These are phyloP conservation scores for Rattus norvegicus DNA, from an alignment of 2,113 vertebrate species.

Conservation along the genomic window DNA sequence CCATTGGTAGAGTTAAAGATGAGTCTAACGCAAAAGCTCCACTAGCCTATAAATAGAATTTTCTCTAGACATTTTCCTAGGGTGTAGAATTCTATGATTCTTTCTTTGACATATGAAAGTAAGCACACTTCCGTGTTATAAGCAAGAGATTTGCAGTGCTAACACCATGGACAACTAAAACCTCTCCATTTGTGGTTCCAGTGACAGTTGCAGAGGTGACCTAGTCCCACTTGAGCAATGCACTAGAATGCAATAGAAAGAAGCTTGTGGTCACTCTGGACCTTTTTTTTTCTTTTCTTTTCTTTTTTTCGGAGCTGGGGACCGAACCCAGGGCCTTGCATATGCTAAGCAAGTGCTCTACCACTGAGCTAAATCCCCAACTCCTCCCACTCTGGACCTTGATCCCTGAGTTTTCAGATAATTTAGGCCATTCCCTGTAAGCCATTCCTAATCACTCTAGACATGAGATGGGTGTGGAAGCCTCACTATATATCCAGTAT, in stretches of 20 bases:
- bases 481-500: background rate
- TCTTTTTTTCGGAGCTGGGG: too few relatives aligned
- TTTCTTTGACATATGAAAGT: background rate
- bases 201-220: background rate
- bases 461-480: background rate
- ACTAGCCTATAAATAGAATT: background rate
- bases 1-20: background rate
- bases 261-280: background rate
- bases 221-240: background rate
- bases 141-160: background rate
- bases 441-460: background rate
- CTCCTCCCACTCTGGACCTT: too few relatives aligned
- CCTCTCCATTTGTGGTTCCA: background rate
- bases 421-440: background rate
- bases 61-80: background rate
- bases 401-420: background rate
- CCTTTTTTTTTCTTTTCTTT: too few relatives aligned
- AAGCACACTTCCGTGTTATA: background rate
- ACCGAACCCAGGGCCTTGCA: too few relatives aligned
- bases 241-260: background rate
- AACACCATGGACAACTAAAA: background rate
- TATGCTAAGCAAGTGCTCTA: too few relatives aligned
- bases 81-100: background rate
- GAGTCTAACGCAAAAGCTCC: background rate
- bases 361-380: too few relatives aligned